Conservation (phyloP, 2,113 vertebrate genomes). For the Pitta sordida region DNA sequence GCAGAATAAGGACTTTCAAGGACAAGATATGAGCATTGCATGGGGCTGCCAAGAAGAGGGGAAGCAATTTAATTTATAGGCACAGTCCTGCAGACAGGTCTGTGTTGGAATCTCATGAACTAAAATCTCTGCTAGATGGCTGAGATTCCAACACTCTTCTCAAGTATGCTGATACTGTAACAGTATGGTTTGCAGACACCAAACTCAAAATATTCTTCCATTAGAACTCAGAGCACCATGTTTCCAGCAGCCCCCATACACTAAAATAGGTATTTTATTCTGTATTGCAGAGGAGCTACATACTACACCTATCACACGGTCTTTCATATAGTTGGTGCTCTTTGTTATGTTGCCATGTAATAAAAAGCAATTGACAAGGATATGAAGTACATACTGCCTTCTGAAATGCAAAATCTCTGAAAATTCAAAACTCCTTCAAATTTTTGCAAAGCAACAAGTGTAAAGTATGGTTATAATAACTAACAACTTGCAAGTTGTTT, state of each 20-base stretch:
- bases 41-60: not conserved
- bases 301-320: not conserved
- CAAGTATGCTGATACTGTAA: not conserved
- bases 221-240: not conserved
- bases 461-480: constrained; percentile 8
- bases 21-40: not conserved
- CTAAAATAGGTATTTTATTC: not conserved
- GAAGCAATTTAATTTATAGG: not conserved
- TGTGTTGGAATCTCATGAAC: not conserved
- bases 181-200: not conserved
- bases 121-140: not conserved
- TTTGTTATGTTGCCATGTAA: not conserved
- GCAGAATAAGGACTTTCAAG: not conserved
- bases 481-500: constrained; percentile 42
- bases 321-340: not conserved
- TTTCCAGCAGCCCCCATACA: not conserved
- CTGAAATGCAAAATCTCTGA: not conserved
- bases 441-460: not conserved
- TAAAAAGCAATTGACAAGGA: not conserved
- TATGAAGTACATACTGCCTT: not conserved
- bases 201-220: not conserved
- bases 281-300: not conserved
- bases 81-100: not conserved
- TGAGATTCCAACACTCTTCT: not conserved
- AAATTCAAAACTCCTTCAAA: not conserved